Evolutionary conservation across 2,113 vertebrate genomes (phyloP), one percentile per base, ranked within the genome.

Genomic region (Alosa alosa): DNA sequence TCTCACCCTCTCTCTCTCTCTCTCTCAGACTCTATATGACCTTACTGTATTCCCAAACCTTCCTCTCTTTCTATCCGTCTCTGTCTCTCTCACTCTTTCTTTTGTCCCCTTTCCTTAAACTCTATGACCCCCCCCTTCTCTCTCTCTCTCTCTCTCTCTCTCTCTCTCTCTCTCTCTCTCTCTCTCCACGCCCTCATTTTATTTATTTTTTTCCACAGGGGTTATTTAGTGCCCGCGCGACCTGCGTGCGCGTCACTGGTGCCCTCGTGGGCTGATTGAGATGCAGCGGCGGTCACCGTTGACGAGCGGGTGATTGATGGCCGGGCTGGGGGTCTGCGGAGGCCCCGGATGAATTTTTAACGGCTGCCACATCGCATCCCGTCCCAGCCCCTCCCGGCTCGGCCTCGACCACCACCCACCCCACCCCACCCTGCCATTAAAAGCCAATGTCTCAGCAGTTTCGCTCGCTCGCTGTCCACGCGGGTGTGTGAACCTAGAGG

Each of bases 261-360:
- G 64, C 64, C 64, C 64, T 68, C 87, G 81, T 88, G 87, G 85
- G 82, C 36, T 11, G 84, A 82, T 75, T 84, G 52, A 88, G 87
- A 87, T 81, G 81, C 85, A 85, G 88, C 83, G 68, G 68, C 84
- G 86, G 86, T 87, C 86, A 81, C 64, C 50, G 83, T 78, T 78
- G 72, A 78, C 72, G 72, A 78, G 36, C 36, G 72, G 25, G 83
- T 87, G 84, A 87, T 83, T 88, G 89, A 89, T 85, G 83, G 88
- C 86, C 84, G 50, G 86, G 82, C 52, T 8, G 75, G 84, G 87
- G 86, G 64, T 72, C 64, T 72, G 78, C 83, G 85, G 85, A 81
- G 86, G 86, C 86, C 72, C 83, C 39, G 88, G 88, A 89, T 89
- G 82, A 87, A 90, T 89, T 87, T 90, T 90, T 89, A 90, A 90